Base-by-base conservation (phyloP, 2,888 invertebrate genomes). In the Mactromeris polynyma region DNA sequence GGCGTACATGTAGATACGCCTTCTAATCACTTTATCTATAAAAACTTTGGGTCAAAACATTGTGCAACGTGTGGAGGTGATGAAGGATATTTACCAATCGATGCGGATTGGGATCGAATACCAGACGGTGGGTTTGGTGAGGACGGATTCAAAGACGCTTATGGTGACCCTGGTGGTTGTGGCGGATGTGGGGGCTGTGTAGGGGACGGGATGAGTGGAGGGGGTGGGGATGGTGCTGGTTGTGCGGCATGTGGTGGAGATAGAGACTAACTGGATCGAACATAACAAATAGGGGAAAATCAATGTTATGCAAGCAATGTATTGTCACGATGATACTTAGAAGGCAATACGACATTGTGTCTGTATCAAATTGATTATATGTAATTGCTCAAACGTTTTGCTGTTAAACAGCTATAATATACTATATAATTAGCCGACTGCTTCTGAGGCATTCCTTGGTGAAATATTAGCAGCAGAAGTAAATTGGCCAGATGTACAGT, bases 1-100 rank as follows among this genome's bases (percentile, higher is more conserved):
- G 97, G 97, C 6, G 97, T 96, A 88, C 95, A 96, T 46, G 94
- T 93, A 58, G 94, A 94, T 51, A 95, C 95, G 0, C 96, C 96
- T 0, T 95, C 95, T 77, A 97, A 96, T 91, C 93, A 95, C 79
- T 95, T 95, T 85, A 94, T 96, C 31, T 89, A 90, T 21, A 86
- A 88, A 31, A 86, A 89, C 31, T 93, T 93, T 42, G 93, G 95
- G 0, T 80, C 69, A 0, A 92, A 94, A 9, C 91, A 91, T 14
- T 95, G 95, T 79, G 94, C 93, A 21, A 94, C 94, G 31, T 94
- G 94, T 85, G 87, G 87, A 33, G 89, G 91, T 4, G 81, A 69
- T n/a, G 78, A 26, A 38, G 84, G 82, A 2, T 64, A 64, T 64
- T 64, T 64, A 26, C 58, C 58, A 26, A 6, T 64, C 9, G 26